Base-by-base conservation (phyloP, 2,113 vertebrate genomes). In the Tachuris rubrigastra region DNA sequence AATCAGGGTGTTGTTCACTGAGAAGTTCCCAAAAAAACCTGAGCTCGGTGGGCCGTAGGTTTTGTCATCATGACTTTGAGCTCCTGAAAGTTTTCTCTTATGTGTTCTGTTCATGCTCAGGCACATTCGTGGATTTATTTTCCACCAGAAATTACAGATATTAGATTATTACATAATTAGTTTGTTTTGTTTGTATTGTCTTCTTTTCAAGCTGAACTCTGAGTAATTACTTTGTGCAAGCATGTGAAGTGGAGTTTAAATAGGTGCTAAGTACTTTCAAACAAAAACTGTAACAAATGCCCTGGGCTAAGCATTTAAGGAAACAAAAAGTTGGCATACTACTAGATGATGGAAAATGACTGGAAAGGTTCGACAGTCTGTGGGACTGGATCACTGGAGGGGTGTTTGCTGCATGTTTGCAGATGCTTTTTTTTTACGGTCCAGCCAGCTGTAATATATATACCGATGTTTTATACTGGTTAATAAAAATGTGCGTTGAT, bases 21-120 rank as follows among this genome's bases (percentile, higher is more conserved):
- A 12, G 28, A 78, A 77, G 23, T 11, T 80, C 13, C 41, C 65
- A 41, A 87, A 87, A n/a, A 86, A 68, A 28, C 28, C 46, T 35
- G 12, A 7, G 50, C 28, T 62, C 0, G 0, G 2, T 18, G 22
- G 31, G 6, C 2, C 28, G 25, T 18, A 14, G 0, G 1, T 68
- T 89, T 84, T 85, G 14, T 60, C 35, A 85, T 89, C 52, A n/a
- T 55, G 3, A 17, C 31, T 91, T 73, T 49, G 7, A 78, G 5
- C 17, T 89, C 59, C 80, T 77, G 41, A 44, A 71, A 8, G 1
- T 77, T 90, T 89, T 67, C 30, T 74, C 35, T 59, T 77, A 33
- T 3, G 19, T 55, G 6, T 80, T 92, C n/a, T 55, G 14, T 13
- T 77, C 0, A 0, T 84, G 35, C 39, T 89, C n/a, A 63, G 42